Base-by-base conservation (phyloP, 2,888 invertebrate species). In the Cylloceria caligata region DNA sequence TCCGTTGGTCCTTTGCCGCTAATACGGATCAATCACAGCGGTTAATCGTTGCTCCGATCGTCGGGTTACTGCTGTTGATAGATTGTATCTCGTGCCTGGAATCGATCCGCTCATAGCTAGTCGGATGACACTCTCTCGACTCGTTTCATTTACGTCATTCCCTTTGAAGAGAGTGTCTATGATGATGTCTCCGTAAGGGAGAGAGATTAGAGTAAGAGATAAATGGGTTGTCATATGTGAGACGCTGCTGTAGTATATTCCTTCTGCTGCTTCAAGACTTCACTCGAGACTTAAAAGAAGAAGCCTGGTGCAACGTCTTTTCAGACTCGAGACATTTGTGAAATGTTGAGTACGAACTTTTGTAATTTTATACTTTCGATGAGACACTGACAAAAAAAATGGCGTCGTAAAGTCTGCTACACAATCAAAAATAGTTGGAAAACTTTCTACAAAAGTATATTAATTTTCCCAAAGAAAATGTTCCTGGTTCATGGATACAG, bases 31-130 rank as follows among this genome's bases (percentile, higher is more conserved):
- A 36, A 68, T 68, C 52, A 21, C 24, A 36, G 19, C 49, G 21
- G 68, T 52, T 68, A 68, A 68, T 68, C 52, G 49, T 68, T 52
- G 9, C 9, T 52, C 34, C 21, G 52, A 68, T 49, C 52, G 52
- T 36, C 21, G 16, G 13, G 7, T 21, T 36, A 68, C 21, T 21
- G 7, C 68, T 9, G 68, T 13, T n/a, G 68, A 52, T 52, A 68
- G 68, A 68, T 68, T 36, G 49, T 16, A 45, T 65, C 45, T 65
- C 65, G 47, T 30, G 3, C 19, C 30, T 30, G 36, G 21, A 36
- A 68, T 68, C 52, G 55, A 55, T 55, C 27, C 24, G 13, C 36
- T 7, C n/a, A 34, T n/a, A 21, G 21, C 52, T 21, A 39, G 45
- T 68, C n/a, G 9, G 52, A n/a, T n/a, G n/a, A 68, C 39, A 52